A percentile compares a stretch with the other conserved stretches of the same genome.
Conservation (phyloP, 1,140 invertebrate genomes). For the Sinonovacula constricta region DNA sequence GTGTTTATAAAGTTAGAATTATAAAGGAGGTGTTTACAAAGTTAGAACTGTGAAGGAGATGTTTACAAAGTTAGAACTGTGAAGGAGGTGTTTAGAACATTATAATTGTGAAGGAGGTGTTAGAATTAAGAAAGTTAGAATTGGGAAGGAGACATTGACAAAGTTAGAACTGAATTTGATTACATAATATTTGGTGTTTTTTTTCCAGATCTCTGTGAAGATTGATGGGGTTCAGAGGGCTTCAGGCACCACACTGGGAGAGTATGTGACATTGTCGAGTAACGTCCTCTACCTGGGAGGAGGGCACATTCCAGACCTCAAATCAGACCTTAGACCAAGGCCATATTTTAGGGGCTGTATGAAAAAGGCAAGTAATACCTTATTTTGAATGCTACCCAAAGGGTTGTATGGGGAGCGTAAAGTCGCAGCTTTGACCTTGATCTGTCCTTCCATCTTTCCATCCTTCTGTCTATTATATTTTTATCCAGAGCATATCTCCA, state of each 20-base stretch:
- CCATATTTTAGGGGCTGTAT: slow-evolving; percentile 97
- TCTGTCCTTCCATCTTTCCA: not conserved
- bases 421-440: not conserved
- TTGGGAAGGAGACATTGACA: too few relatives aligned
- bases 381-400: not conserved
- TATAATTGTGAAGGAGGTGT: too few relatives aligned
- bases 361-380: slow-evolving; percentile 87
- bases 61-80: too few relatives aligned
- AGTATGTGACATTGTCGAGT: slow-evolving; percentile 93
- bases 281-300: slow-evolving; percentile 93
- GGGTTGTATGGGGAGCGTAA: not conserved
- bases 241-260: slow-evolving; percentile 93
- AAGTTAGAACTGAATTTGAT: too few relatives aligned
- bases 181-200: too few relatives aligned
- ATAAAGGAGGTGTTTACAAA: too few relatives aligned
- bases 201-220: slow-evolving; percentile 89
- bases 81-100: too few relatives aligned
- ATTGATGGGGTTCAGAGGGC: slow-evolving; percentile 95
- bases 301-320: slow-evolving; percentile 87
- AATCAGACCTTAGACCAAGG: slow-evolving; percentile 90
- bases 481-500: not conserved
- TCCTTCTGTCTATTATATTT: not conserved
- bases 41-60: too few relatives aligned
- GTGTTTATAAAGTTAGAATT: too few relatives aligned
- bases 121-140: too few relatives aligned